These are phyloP conservation scores for Parnassius apollo DNA, from an alignment of 2,888 invertebrate genomes.

Conservation along the genomic window DNA sequence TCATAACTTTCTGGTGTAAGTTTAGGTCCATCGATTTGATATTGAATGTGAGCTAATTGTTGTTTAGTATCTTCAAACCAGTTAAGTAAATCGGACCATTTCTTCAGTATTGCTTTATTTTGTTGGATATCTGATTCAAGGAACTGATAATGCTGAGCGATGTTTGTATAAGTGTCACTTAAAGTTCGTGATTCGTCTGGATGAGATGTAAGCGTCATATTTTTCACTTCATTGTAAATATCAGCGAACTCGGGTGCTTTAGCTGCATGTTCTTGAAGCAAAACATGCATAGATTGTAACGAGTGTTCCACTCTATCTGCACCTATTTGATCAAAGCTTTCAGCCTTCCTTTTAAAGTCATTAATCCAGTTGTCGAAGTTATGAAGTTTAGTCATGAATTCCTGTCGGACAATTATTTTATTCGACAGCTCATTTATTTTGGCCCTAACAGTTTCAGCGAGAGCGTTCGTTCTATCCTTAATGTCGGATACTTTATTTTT, in stretches of 20 bases:
- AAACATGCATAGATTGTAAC: slow-evolving; percentile 88
- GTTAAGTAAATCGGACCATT: slow-evolving; percentile 90
- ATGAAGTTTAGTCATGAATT: slow-evolving; percentile 89
- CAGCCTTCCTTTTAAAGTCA: slow-evolving; percentile 85
- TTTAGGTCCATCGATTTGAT: slow-evolving; percentile 89
- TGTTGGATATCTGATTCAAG: slow-evolving; percentile 87
- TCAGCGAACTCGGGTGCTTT: slow-evolving; percentile 88
- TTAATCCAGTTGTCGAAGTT: slow-evolving; percentile 92
- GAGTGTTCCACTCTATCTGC: slow-evolving; percentile 90
- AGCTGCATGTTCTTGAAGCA: slow-evolving; percentile 92
- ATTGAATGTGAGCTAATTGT: slow-evolving; percentile 89
- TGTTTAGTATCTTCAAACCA: slow-evolving; percentile 91
- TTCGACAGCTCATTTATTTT: slow-evolving; percentile 91
- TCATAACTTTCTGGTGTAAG: slow-evolving; percentile 86
- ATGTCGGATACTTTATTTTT: slow-evolving; percentile 88
- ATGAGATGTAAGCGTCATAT: slow-evolving; percentile 85
- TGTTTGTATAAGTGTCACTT: slow-evolving; percentile 87
- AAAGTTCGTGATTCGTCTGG: slow-evolving; percentile 87
- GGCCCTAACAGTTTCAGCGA: slow-evolving; percentile 88
- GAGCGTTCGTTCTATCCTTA: slow-evolving; percentile 86
- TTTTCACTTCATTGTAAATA: slow-evolving; percentile 92
- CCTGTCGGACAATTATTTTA: slow-evolving; percentile 89
- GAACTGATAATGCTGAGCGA: slow-evolving; percentile 89
- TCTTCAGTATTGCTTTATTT: slow-evolving; percentile 87
- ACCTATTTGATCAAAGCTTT: slow-evolving; percentile 89